These are phyloP conservation scores for Phataginus tetradactyla DNA, from an alignment of 2,797 vertebrate species.

Conservation along the genomic window DNA sequence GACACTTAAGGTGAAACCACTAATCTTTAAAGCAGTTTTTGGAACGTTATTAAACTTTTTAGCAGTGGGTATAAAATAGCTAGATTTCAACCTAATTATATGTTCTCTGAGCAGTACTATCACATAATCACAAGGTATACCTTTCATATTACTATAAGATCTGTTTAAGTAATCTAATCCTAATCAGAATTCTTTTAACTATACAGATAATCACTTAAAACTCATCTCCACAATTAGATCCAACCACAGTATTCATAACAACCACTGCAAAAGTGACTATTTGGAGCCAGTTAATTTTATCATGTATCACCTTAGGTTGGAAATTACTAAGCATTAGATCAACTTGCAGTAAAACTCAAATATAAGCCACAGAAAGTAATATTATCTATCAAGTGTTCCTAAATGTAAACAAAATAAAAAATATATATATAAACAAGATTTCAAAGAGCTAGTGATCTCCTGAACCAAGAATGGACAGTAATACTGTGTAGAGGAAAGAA, in stretches of 20 bases:
- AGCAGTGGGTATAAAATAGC: not conserved
- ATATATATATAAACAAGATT: not conserved
- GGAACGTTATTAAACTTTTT: not conserved
- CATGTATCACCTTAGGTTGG: not conserved
- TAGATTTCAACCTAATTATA: conserved; percentile 34
- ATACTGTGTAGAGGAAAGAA: not conserved
- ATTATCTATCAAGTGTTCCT: not conserved
- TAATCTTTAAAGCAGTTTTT: conserved; percentile 18
- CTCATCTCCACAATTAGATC: not conserved
- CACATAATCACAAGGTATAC: not conserved
- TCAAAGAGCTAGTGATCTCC: not conserved
- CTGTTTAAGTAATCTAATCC: not conserved
- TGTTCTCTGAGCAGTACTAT: not conserved
- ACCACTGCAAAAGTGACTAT: not conserved
- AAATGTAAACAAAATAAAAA: not conserved
- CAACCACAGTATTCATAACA: not conserved
- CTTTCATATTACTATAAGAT: not conserved
- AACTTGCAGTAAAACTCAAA: not conserved
- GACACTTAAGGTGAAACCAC: not conserved
- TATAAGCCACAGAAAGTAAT: not conserved
- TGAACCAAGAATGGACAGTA: not conserved
- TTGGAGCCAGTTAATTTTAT: not conserved
- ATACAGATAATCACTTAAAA: not conserved
- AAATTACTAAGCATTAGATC: not conserved
- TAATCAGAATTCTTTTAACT: conserved; percentile 5